phyloP scores from a whole-genome alignment of 2,113 vertebrate genomes.

The Plecotus auritus region DNA sequence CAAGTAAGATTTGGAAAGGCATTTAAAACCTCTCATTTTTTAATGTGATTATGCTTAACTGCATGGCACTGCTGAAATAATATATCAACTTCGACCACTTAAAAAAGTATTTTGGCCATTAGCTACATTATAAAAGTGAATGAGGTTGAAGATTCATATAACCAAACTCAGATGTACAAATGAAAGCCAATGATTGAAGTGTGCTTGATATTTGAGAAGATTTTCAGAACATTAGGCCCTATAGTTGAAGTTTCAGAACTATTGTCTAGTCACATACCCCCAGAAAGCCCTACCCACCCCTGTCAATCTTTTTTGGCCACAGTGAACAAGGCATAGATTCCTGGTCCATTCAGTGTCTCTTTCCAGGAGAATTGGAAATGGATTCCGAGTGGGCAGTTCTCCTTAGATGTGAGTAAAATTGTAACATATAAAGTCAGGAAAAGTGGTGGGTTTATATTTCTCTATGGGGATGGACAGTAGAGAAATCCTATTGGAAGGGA shows the following conservation, averaged over 20 bases:
- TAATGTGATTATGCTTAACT: not conserved
- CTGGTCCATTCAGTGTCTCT: not conserved
- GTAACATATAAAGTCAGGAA: not conserved
- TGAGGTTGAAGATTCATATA: not conserved
- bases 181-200: not conserved
- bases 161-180: not conserved
- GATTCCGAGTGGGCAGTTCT: not conserved
- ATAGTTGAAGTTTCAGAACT: not conserved
- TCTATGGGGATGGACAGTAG: not conserved
- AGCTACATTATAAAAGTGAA: not conserved
- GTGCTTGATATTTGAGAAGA: not conserved
- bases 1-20: constrained; percentile 31
- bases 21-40: not conserved
- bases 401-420: not conserved
- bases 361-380: not conserved
- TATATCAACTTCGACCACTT: not conserved
- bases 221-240: not conserved
- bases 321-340: not conserved
- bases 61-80: not conserved
- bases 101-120: not conserved
- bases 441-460: not conserved
- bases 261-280: not conserved
- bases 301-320: not conserved
- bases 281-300: not conserved
- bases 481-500: not conserved